Evolutionary conservation across 2,113 vertebrate species (phyloP).

Genomic region (Salminus brasiliensis): DNA sequence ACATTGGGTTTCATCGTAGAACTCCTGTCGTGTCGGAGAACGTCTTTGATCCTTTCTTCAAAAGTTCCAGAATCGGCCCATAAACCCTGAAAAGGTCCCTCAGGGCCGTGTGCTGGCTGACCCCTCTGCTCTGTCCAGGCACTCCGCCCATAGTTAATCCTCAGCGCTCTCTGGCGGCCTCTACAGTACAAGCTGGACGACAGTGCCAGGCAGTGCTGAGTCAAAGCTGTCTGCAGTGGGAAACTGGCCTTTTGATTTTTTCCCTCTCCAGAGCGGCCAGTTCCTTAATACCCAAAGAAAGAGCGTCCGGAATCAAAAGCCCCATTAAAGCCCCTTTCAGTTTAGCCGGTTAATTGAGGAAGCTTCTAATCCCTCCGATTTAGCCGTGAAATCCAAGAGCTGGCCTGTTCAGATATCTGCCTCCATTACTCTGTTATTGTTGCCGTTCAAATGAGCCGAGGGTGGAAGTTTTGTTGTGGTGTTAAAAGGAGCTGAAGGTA

Average conservation of each 20-base stretch:
- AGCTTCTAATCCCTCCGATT: slow-evolving; percentile 66
- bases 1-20: too few species aligned
- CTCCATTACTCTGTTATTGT: slow-evolving; percentile 58
- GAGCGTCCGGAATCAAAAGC: slow-evolving; percentile 61
- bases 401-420: slow-evolving; percentile 61
- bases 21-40: too few species aligned
- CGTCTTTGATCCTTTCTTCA: too few species aligned
- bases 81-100: too few species aligned
- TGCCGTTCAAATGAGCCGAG: slow-evolving; percentile 43
- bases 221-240: background rate
- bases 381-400: slow-evolving; percentile 66
- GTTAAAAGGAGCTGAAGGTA: slow-evolving; percentile 46
- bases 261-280: background rate
- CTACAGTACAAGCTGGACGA: background rate
- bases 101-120: too few species aligned
- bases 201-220: background rate
- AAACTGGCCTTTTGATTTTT: slow-evolving; percentile 2
- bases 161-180: background rate
- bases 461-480: slow-evolving; percentile 16
- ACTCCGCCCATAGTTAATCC: background rate
- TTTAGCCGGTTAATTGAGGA: slow-evolving; percentile 71
- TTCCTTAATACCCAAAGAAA: slow-evolving; percentile 42
- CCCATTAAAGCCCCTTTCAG: slow-evolving; percentile 64
- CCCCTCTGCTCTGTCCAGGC: background rate
- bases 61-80: too few species aligned